A percentile compares a stretch with the other conserved stretches of the same genome.
These are phyloP conservation scores for Epistrophella euchroma DNA, from an alignment of 2,888 invertebrate species.

Conservation along the genomic window DNA sequence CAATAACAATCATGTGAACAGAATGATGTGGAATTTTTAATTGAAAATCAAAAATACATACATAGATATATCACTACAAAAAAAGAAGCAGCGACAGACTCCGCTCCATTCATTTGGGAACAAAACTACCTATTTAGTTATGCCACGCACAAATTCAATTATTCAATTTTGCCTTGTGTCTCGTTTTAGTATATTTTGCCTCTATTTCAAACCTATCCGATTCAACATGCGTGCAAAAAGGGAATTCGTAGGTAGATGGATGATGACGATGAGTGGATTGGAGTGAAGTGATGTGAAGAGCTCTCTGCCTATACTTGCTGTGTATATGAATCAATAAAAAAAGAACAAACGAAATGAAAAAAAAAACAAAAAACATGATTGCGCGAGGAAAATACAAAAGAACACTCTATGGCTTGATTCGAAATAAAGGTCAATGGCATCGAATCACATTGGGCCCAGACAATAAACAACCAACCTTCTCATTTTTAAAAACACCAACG, in stretches of 20 bases:
- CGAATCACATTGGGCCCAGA: slow-evolving; percentile 35
- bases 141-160: slow-evolving; percentile 40
- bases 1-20: background rate
- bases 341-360: background rate
- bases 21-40: slow-evolving; percentile 17
- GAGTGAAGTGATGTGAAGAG: slow-evolving; percentile 13
- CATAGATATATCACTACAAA: background rate
- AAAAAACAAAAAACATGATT: background rate
- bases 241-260: slow-evolving; percentile 29
- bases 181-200: background rate
- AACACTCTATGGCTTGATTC: slow-evolving; percentile 8
- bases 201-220: background rate
- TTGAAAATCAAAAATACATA: slow-evolving; percentile 35
- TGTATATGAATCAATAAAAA: slow-evolving; percentile 1
- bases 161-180: slow-evolving; percentile 35
- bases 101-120: background rate
- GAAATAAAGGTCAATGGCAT: slow-evolving; percentile 63
- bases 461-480: slow-evolving; percentile 16
- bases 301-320: background rate
- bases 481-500: background rate
- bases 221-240: slow-evolving; percentile 41
- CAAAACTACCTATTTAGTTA: slow-evolving; percentile 33
- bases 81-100: background rate
- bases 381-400: background rate
- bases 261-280: slow-evolving; percentile 18